A percentile compares a stretch with the other conserved stretches of the same genome.
These are phyloP conservation scores for Lapara coniferarum DNA, from an alignment of 2,888 invertebrate species.

Conservation along the genomic window DNA sequence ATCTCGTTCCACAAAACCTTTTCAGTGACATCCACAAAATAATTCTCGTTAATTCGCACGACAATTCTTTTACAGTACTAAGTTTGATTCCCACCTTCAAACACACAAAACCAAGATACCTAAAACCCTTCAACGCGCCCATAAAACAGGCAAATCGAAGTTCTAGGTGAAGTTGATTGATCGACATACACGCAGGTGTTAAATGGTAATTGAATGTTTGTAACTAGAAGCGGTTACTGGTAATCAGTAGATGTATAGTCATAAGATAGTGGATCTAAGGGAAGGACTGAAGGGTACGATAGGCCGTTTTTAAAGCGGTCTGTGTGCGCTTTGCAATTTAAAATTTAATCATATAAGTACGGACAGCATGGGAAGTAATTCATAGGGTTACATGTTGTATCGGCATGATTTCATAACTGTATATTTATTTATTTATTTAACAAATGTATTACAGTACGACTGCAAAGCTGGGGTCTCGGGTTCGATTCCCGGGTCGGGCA, in stretches of 20 bases:
- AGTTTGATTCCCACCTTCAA: too few relatives aligned
- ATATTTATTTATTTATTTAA: too few relatives aligned
- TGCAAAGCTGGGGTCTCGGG: too few relatives aligned
- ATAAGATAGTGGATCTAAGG: constrained; percentile 44
- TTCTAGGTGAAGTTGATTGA: background rate
- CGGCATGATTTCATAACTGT: too few relatives aligned
- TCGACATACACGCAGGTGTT: background rate
- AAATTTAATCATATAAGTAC: constrained; percentile 64
- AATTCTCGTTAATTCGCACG: too few relatives aligned
- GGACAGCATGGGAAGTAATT: constrained; percentile 25
- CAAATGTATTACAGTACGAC: too few relatives aligned
- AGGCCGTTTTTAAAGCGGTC: constrained; percentile 49
- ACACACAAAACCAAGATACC: too few relatives aligned
- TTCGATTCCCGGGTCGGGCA: too few relatives aligned
- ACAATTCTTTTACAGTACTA: too few relatives aligned
- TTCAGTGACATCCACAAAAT: too few relatives aligned
- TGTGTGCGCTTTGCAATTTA: constrained; percentile 64
- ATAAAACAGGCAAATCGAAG: background rate
- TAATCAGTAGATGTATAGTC: constrained; percentile 20
- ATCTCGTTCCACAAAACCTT: too few relatives aligned
- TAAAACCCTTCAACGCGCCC: background rate
- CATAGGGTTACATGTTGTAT: too few relatives aligned
- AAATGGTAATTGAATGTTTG: constrained; percentile 14
- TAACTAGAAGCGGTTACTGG: constrained; percentile 10
- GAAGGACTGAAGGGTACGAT: constrained; percentile 49